phyloP scores from a whole-genome alignment of 2,113 vertebrate genomes.

The Anarhynchus alexandrinus region DNA sequence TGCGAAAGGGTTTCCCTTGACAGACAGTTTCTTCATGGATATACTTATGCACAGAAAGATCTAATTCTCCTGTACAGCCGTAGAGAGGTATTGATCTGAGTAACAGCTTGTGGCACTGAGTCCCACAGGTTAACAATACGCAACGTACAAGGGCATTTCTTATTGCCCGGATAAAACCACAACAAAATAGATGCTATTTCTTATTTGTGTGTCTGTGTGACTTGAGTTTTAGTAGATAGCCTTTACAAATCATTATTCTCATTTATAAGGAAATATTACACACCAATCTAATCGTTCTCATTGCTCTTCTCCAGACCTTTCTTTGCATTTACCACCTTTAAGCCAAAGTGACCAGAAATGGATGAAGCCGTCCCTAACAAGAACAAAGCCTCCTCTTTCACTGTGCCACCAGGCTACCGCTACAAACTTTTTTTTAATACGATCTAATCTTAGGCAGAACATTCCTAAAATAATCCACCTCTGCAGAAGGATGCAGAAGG shows the following conservation, averaged over 20 bases:
- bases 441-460: slow-evolving; percentile 16
- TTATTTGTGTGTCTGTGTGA: neutral
- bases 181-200: neutral
- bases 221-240: neutral
- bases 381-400: slow-evolving; percentile 8
- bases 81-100: neutral
- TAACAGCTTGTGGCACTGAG: neutral
- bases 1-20: neutral
- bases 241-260: neutral
- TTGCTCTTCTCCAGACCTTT: neutral
- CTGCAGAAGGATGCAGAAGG: slow-evolving; percentile 24
- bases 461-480: slow-evolving; percentile 48
- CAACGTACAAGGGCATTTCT: neutral
- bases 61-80: neutral
- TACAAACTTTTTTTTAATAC: slow-evolving; percentile 26
- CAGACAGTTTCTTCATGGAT: neutral
- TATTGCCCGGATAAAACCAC: neutral
- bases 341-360: neutral
- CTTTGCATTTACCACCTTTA: neutral
- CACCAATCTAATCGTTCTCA: neutral
- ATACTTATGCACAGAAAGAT: neutral
- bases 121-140: slow-evolving; percentile 28
- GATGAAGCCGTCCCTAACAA: neutral
- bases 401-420: neutral
- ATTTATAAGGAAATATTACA: neutral